Conservation (phyloP, 2,797 vertebrate genomes). For the Neostethus bicornis region DNA sequence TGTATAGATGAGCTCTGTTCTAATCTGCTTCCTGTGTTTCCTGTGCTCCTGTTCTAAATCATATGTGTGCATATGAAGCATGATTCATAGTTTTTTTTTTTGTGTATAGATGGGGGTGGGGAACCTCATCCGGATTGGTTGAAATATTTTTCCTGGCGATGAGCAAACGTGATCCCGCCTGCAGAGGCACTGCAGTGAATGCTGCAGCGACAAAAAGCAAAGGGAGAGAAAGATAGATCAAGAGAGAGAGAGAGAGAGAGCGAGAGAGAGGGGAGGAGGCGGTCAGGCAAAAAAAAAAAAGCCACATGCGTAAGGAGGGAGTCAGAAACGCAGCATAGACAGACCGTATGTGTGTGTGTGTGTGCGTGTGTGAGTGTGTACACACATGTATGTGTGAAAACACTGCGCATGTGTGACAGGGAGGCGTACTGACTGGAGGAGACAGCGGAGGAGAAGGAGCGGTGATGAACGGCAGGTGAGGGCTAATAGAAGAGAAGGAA, state of each 20-base stretch:
- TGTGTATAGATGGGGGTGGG: conserved; percentile 23
- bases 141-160: conserved; percentile 74
- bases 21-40: conserved; percentile 39
- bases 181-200: conserved; percentile 86
- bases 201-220: conserved; percentile 73
- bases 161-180: conserved; percentile 82
- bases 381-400: conserved; percentile 60
- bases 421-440: conserved; percentile 63
- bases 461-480: conserved; percentile 59
- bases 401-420: conserved; percentile 71
- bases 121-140: conserved; percentile 71
- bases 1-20: conserved; percentile 41
- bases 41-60: conserved; percentile 27
- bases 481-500: conserved; percentile 39
- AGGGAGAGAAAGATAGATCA: conserved; percentile 28
- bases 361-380: conserved; percentile 47
- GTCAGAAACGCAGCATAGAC: conserved; percentile 55
- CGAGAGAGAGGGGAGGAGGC: conserved; percentile 29
- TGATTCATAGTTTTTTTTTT: conserved; percentile 43
- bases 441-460: conserved; percentile 60
- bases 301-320: conserved; percentile 66
- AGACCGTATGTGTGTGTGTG: conserved; percentile 19
- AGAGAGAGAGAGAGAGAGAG: conserved; percentile 40
- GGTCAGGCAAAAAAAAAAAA: conserved; percentile 55
- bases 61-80: conserved; percentile 27